These are phyloP conservation scores for Equus quagga DNA, from an alignment of 2,113 vertebrate species.

Conservation along the genomic window DNA sequence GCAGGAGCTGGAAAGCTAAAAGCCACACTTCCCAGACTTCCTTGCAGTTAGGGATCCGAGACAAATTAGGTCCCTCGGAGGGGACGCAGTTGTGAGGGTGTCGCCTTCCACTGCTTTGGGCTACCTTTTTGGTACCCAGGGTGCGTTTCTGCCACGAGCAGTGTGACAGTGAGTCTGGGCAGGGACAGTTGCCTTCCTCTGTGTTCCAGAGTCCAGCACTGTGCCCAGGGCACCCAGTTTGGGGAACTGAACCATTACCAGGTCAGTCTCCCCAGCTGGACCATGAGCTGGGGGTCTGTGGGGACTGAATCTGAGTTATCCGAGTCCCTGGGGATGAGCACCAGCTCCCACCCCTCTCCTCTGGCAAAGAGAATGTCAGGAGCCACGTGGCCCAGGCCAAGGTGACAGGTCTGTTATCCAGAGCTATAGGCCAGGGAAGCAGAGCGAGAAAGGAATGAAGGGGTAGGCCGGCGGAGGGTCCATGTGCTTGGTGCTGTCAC, in stretches of 20 bases:
- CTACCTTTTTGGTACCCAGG: no score
- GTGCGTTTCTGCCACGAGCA: neutral
- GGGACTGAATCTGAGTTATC: neutral
- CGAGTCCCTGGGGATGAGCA: no score
- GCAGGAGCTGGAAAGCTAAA: neutral
- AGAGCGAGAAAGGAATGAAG: neutral
- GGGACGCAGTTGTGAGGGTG: neutral
- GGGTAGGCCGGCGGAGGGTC: neutral
- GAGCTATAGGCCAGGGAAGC: neutral
- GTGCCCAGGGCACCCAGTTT: no score
- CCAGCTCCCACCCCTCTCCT: neutral
- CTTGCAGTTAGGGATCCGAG: neutral
- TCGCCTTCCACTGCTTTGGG: neutral
- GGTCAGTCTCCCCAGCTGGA: neutral
- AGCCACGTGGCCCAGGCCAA: neutral
- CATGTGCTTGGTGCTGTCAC: fast-evolving
- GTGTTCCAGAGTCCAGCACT: neutral
- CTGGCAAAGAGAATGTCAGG: neutral
- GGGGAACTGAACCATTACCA: neutral
- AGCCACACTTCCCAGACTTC: neutral
- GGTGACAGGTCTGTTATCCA: neutral
- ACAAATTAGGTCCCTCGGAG: neutral
- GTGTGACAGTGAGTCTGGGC: neutral
- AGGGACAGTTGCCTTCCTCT: neutral
- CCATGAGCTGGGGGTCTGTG: neutral